Evolutionary conservation across 2,113 vertebrate genomes (phyloP).

Genomic region (Falco punctatus): DNA sequence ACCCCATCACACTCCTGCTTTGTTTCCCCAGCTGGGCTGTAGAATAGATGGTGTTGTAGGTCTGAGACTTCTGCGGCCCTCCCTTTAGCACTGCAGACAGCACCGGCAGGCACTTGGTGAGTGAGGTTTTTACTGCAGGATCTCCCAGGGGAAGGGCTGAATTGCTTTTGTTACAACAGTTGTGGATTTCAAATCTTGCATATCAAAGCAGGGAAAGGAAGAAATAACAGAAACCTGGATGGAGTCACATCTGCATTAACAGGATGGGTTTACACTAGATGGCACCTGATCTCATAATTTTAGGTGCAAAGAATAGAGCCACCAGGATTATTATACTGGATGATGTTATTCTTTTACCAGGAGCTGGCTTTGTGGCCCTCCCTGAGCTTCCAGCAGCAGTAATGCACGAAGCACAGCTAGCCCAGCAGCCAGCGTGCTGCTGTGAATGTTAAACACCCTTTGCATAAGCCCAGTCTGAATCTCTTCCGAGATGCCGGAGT

Average conservation of each 20-base stretch:
- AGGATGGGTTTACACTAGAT: background rate
- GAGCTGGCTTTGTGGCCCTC: background rate
- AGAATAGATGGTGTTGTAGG: background rate
- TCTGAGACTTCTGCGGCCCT: background rate
- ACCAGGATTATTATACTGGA: background rate
- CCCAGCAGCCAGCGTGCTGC: conserved; percentile 30
- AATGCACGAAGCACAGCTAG: conserved; percentile 5
- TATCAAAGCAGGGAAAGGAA: background rate
- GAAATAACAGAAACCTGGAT: background rate
- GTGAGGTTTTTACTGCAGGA: background rate
- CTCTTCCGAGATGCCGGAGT: background rate
- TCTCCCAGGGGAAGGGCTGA: background rate
- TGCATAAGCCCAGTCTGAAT: background rate
- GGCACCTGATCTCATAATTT: background rate
- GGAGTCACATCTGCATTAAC: background rate
- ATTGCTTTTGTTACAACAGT: background rate
- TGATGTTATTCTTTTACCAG: background rate
- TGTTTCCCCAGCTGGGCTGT: background rate
- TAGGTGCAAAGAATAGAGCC: background rate
- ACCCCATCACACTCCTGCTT: background rate
- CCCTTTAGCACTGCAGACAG: background rate
- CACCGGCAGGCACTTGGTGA: background rate
- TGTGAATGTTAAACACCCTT: conserved; percentile 54
- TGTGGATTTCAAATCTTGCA: background rate
- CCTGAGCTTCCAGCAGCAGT: background rate